Evolutionary conservation across 2,888 invertebrate genomes (phyloP), one percentile per base, ranked within the genome.

Genomic region (Andrena flavipes): DNA sequence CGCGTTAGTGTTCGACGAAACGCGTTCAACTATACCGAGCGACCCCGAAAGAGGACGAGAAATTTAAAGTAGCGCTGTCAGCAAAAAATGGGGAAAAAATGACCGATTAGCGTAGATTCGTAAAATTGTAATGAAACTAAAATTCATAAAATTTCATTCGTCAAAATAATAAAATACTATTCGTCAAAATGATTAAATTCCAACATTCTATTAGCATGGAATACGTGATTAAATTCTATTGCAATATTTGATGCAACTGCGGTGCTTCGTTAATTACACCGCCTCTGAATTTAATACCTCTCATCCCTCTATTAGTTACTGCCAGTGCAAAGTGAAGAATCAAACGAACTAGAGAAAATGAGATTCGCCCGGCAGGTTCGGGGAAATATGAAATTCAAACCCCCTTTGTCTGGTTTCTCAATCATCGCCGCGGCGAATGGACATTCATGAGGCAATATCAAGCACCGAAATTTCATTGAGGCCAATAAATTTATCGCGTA

Each of bases 401-500:
- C 48, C 70, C 51, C 35, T 71, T 54, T 42, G 20, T 33, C 60
- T 20, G 70, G 59, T 62, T 76, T 33, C 71, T 29, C 63, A 29
- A 71, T 56, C 67, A 69, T 75, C 62, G 8, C 54, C 26, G 26
- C 59, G 2, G 29, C 29, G 23, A 29, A 23, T 59, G 73, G 65
- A 62, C 73, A 67, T 70, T 76, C 76, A 72, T 23, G 49, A 33
- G 63, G 72, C 35, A 30, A 71, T 71, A 72, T 69, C 72, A 30
- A 13, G 30, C 29, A 51, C 54, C 63, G 23, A 62, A 76, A 65
- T 81, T 82, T 82, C 74, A 80, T 80, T 42, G 73, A 23, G 26
- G 78, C 48, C 63, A 81, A 87, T 83, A 82, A 86, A 87, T 87
- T 87, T 87, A 87, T 87, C 87, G 85, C 82, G 64, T 48, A 54